Base-by-base conservation (phyloP, 1,140 invertebrate genomes). In the Sycobia sp. region DNA sequence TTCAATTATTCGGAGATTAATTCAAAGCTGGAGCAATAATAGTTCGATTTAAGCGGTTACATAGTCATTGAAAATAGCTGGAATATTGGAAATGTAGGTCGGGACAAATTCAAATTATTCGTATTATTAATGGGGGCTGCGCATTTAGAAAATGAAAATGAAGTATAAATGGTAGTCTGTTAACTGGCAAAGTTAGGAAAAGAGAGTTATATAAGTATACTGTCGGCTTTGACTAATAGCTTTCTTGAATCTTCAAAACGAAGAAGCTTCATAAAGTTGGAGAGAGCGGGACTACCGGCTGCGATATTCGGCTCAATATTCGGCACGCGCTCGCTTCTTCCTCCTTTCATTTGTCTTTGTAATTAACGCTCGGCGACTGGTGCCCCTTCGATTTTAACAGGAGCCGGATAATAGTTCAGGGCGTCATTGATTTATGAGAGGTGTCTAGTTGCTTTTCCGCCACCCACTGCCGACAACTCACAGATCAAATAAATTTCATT, bases 161-260 rank as follows among this genome's bases (percentile, higher is more conserved):
- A n/a, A n/a, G n/a, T n/a, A n/a, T n/a, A n/a, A n/a, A n/a, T n/a
- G n/a, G n/a, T n/a, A n/a, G n/a, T n/a, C n/a, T n/a, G n/a, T n/a
- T n/a, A n/a, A n/a, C n/a, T n/a, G 16, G n/a, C 3, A 22, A 50
- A 34, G 47, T 20, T 8, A 13, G 5, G 27, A 23, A 23, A 47
- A 34, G 43, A 29, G 44, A 59, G 23, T 59, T 56, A 29, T 41
- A 27, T 32, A 11, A 11, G 29, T 11, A 11, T 4, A n/a, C 5
- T 18, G 32, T 2, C 32, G 14, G 49, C 2, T n/a, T 29, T 61
- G 59, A 53, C 46, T 62, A 62, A 62, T 62, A 18, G 49, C 16
- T 43, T 38, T 38, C 59, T 51, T 8, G 14, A 27, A 43, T 16
- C n/a, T 32, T 23, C 27, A 18, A 39, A 51, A 54, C 25, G 14